Conservation (phyloP, 1,140 invertebrate genomes). For the Listronotus bonariensis region DNA sequence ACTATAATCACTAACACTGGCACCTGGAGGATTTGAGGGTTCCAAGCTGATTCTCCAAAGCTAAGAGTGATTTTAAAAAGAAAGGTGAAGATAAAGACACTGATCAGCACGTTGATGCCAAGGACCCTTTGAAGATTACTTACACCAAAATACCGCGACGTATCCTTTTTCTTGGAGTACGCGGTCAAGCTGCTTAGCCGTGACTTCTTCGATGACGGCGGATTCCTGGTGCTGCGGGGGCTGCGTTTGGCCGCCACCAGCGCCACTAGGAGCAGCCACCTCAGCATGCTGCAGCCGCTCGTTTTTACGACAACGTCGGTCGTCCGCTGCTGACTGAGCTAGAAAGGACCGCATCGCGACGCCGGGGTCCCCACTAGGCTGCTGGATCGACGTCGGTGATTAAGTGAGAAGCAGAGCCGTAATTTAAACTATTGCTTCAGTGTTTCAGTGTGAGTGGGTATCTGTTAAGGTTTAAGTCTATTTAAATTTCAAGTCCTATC, state of each 20-base stretch:
- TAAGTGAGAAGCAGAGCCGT: neutral
- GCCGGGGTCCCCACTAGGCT: conserved; percentile 28
- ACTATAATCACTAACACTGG: no score
- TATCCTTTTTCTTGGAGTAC: conserved; percentile 88
- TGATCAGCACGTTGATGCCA: no score
- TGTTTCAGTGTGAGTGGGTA: no score
- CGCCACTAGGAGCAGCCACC: conserved; percentile 61
- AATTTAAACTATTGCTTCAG: no score
- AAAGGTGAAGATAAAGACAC: no score
- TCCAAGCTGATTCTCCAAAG: no score
- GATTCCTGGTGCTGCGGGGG: conserved; percentile 61
- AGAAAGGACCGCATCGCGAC: conserved; percentile 49
- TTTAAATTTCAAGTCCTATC: no score
- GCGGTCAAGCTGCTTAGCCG: conserved; percentile 86
- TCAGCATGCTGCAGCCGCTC: conserved; percentile 57
- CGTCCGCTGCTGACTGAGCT: conserved; percentile 44
- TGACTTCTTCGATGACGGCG: conserved; percentile 88
- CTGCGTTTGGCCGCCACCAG: conserved; percentile 55
- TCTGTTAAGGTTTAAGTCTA: no score
- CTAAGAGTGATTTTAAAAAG: no score
- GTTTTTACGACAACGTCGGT: conserved; percentile 39
- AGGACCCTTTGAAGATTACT: conserved; percentile 60
- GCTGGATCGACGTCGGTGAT: neutral
- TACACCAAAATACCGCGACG: conserved; percentile 95
- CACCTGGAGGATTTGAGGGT: no score